Conservation (phyloP, 2,797 vertebrate species). For the Gila robusta region DNA sequence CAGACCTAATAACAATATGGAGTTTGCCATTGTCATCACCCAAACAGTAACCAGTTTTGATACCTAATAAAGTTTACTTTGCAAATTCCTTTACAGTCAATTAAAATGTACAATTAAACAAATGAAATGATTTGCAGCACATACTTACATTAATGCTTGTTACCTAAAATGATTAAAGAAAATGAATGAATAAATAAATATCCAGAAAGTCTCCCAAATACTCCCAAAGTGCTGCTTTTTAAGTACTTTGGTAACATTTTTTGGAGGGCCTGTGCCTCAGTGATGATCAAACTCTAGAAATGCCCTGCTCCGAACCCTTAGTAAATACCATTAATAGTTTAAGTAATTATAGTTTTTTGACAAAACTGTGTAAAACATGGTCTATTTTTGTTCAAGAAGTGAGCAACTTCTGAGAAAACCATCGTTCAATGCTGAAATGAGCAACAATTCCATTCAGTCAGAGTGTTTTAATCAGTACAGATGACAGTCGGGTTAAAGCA, state of each 20-base stretch:
- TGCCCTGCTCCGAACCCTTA: not conserved
- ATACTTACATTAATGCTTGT: too few species aligned
- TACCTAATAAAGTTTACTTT: too few species aligned
- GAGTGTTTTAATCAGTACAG: constrained; percentile 42
- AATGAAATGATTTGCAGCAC: too few species aligned
- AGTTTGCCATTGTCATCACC: not conserved
- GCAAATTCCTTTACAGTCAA: not conserved
- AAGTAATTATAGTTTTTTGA: constrained; percentile 1
- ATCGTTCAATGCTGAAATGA: constrained; percentile 15
- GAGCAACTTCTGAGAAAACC: not conserved
- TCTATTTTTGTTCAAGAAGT: not conserved
- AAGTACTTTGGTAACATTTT: not conserved
- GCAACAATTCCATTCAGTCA: constrained; percentile 34
- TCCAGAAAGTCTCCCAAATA: too few species aligned
- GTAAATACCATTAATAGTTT: not conserved
- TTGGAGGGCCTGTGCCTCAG: too few species aligned
- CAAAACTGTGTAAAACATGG: not conserved
- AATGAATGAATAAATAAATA: too few species aligned
- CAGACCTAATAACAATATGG: too few species aligned
- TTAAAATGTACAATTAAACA: not conserved
- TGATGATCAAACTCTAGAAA: not conserved
- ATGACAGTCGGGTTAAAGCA: constrained; percentile 37
- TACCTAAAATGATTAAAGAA: too few species aligned
- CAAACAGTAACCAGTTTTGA: not conserved
- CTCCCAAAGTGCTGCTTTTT: too few species aligned